phyloP scores from a whole-genome alignment of 2,113 vertebrate species.

The Seriola aureovittata region DNA sequence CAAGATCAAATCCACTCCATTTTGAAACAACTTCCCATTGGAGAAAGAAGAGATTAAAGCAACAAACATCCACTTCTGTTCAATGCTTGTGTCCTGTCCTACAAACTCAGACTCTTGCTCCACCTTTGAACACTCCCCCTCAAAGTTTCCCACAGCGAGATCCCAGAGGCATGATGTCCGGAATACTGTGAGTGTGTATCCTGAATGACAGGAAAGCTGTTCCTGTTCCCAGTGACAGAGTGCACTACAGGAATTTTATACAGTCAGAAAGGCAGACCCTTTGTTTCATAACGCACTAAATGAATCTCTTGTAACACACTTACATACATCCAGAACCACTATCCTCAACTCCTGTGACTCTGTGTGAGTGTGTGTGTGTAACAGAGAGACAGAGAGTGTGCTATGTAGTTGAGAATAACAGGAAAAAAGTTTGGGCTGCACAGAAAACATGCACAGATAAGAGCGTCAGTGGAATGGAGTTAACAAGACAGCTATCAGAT shows the following conservation, averaged over 20 bases:
- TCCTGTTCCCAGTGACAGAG: constrained; percentile 60
- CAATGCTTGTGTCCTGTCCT: constrained; percentile 58
- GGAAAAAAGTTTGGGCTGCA: constrained; percentile 63
- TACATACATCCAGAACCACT: constrained; percentile 24
- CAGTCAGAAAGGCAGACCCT: constrained; percentile 25
- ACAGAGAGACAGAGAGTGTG: constrained; percentile 29
- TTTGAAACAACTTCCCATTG: constrained; percentile 39
- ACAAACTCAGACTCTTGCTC: constrained; percentile 54
- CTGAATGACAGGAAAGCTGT: constrained; percentile 81
- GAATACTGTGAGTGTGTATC: constrained; percentile 75
- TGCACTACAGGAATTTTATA: constrained; percentile 55
- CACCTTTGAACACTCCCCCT: constrained; percentile 69
- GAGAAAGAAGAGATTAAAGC: constrained; percentile 38
- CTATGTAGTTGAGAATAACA: constrained; percentile 59
- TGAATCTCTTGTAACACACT: constrained; percentile 10
- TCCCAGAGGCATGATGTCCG: constrained; percentile 74
- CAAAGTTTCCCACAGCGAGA: constrained; percentile 74
- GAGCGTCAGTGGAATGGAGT: constrained; percentile 53
- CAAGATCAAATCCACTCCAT: constrained; percentile 33
- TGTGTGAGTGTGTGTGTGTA: constrained; percentile 33
- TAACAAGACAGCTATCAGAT: constrained; percentile 14
- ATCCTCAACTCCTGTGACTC: constrained; percentile 42
- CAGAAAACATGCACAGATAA: constrained; percentile 60
- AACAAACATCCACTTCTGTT: constrained; percentile 52
- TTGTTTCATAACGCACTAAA: constrained; percentile 22